phyloP scores from a whole-genome alignment of 2,888 invertebrate species.

The Caenorhabditis sp. region DNA sequence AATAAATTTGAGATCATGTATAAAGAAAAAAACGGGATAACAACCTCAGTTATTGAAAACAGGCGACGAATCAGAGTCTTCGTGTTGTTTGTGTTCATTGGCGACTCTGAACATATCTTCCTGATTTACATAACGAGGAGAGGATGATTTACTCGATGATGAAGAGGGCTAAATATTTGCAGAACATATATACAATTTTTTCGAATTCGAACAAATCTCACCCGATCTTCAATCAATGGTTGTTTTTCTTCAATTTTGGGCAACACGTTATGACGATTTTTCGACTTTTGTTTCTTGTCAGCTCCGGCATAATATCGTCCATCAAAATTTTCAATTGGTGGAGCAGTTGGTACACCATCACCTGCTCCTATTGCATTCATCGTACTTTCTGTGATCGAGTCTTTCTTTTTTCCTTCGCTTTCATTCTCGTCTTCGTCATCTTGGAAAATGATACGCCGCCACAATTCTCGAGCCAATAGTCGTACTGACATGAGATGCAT shows the following conservation, averaged over 20 bases:
- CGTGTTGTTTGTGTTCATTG: too few relatives aligned
- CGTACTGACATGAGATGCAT: background rate
- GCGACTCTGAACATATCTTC: too few relatives aligned
- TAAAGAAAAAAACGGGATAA: too few relatives aligned
- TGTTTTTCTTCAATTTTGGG: background rate
- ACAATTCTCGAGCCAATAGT: background rate
- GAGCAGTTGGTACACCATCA: background rate
- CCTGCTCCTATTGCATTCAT: too few relatives aligned
- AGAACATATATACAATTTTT: background rate
- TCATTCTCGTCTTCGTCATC: background rate
- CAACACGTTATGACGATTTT: background rate
- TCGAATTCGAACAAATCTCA: background rate
- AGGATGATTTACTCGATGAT: too few relatives aligned
- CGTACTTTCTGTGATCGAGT: background rate
- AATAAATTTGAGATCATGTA: too few relatives aligned
- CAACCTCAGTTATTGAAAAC: too few relatives aligned
- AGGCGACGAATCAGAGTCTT: too few relatives aligned
- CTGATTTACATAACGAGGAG: too few relatives aligned
- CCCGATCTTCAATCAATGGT: background rate
- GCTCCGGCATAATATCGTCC: background rate
- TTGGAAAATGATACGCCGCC: slow-evolving; percentile 3
- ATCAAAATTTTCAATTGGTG: background rate
- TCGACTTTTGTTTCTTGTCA: background rate
- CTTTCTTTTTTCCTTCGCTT: background rate
- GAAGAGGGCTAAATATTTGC: background rate